Percentiles rank a stretch among this genome's conserved stretches.
These are phyloP conservation scores for Bugula neritina DNA, from an alignment of 2,888 invertebrate genomes.

Conservation along the genomic window DNA sequence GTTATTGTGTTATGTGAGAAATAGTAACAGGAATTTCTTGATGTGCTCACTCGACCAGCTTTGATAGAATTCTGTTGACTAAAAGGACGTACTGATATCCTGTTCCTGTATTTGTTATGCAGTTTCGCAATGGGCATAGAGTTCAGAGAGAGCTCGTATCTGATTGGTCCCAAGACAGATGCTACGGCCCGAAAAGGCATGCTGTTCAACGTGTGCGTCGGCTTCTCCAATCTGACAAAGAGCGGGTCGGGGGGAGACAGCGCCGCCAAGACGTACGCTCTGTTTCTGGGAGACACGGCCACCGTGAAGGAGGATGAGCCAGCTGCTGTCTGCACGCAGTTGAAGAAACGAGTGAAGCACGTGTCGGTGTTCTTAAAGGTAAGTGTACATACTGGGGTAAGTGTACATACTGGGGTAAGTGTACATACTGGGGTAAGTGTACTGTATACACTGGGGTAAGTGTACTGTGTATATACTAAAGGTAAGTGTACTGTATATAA, in stretches of 20 bases:
- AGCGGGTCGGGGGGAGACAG: slow-evolving; percentile 76
- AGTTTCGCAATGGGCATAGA: slow-evolving; percentile 95
- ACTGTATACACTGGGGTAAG: slow-evolving; percentile 7
- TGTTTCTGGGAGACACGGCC: slow-evolving; percentile 96
- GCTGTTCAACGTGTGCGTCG: slow-evolving; percentile 93
- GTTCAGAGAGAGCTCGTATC: slow-evolving; percentile 87
- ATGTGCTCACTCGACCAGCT: too few relatives aligned
- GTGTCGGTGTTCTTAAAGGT: slow-evolving; percentile 84
- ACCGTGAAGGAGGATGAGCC: slow-evolving; percentile 80
- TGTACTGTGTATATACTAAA: slow-evolving; percentile 26
- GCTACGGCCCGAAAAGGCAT: slow-evolving; percentile 79
- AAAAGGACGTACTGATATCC: too few relatives aligned
- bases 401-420: neutral
- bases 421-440: slow-evolving; percentile 27
- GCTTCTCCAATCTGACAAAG: slow-evolving; percentile 79
- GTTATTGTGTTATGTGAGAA: too few relatives aligned
- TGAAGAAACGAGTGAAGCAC: slow-evolving; percentile 90
- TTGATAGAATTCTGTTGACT: too few relatives aligned
- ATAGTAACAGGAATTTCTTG: too few relatives aligned
- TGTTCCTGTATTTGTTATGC: too few relatives aligned
- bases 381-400: too few relatives aligned
- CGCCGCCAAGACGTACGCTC: slow-evolving; percentile 72
- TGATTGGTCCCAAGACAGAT: slow-evolving; percentile 83
- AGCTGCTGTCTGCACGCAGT: slow-evolving; percentile 78
- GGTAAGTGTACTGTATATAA: neutral